phyloP scores from a whole-genome alignment of 1,140 invertebrate species.

The Sinonovacula constricta region DNA sequence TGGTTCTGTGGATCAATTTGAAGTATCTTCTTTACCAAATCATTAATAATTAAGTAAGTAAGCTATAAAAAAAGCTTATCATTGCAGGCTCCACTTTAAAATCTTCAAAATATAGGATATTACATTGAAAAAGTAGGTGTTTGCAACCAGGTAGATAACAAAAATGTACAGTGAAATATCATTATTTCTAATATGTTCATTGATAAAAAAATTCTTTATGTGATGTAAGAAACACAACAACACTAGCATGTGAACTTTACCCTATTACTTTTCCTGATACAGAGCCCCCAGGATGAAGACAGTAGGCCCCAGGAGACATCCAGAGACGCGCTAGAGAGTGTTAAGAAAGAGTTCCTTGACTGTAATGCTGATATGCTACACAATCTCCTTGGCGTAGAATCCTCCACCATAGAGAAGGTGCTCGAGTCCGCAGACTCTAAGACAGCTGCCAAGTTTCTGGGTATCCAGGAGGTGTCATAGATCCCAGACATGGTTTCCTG shows the following conservation, averaged over 20 bases:
- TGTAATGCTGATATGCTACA: conserved; percentile 86
- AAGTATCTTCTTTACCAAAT: not conserved
- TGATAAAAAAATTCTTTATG: too few species aligned
- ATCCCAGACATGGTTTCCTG: too few species aligned
- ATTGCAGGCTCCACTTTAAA: not conserved
- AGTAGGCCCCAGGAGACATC: not conserved
- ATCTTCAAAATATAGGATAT: not conserved
- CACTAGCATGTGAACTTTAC: too few species aligned
- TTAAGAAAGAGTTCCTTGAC: conserved; percentile 74
- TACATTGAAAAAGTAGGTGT: not conserved
- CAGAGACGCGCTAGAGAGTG: not conserved
- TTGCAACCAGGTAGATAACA: not conserved
- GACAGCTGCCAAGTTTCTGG: conserved; percentile 89
- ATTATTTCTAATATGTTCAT: not conserved
- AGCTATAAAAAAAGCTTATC: not conserved
- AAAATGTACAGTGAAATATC: not conserved
- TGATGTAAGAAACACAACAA: too few species aligned
- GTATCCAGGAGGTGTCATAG: conserved; percentile 72
- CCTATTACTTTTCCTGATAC: not conserved
- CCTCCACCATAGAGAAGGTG: conserved; percentile 91
- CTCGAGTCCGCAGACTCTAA: conserved; percentile 87
- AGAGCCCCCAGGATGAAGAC: not conserved
- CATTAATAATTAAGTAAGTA: not conserved
- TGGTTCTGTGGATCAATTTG: not conserved
- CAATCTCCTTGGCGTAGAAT: conserved; percentile 91